A percentile compares a stretch with the other conserved stretches of the same genome.
These are phyloP conservation scores for Parotocinclus haroldoi DNA, from an alignment of 2,797 vertebrate genomes.

Conservation along the genomic window DNA sequence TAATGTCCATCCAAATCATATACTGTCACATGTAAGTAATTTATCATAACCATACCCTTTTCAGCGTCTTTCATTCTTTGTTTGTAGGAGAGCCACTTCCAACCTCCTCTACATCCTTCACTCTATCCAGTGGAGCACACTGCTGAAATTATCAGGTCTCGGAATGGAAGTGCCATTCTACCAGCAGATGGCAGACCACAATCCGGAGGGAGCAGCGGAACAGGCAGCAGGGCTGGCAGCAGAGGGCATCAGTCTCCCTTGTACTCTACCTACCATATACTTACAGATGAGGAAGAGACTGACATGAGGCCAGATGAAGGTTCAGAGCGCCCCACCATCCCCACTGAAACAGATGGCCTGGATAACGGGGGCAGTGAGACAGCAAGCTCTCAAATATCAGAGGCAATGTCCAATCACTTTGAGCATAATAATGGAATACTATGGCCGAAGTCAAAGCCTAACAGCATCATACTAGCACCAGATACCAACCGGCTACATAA, in stretches of 20 bases:
- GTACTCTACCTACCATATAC: conserved; percentile 52
- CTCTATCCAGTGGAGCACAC: conserved; percentile 51
- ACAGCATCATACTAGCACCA: conserved; percentile 66
- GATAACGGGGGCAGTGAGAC: conserved; percentile 71
- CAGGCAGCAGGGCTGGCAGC: conserved; percentile 52
- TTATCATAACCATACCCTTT: neutral
- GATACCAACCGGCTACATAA: conserved; percentile 62
- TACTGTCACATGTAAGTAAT: neutral
- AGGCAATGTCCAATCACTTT: conserved; percentile 75
- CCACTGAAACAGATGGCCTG: conserved; percentile 64
- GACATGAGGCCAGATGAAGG: conserved; percentile 53
- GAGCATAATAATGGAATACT: conserved; percentile 79
- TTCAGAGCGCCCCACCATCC: conserved; percentile 59
- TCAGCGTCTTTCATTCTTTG: neutral
- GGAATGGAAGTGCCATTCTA: conserved; percentile 59
- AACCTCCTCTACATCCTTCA: conserved; percentile 61
- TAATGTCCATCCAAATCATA: too few relatives aligned
- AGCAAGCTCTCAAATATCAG: conserved; percentile 79
- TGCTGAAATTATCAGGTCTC: conserved; percentile 53
- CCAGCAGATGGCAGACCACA: conserved; percentile 46
- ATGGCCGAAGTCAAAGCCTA: conserved; percentile 69
- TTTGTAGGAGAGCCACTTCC: conserved; percentile 53
- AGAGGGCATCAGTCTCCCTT: conserved; percentile 52
- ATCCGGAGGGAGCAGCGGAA: conserved; percentile 40
- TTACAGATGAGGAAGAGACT: conserved; percentile 67